Evolutionary conservation across 1,140 invertebrate species (phyloP), one percentile per base, ranked within the genome.

Genomic region (Mycetomoellerius zeteki): DNA sequence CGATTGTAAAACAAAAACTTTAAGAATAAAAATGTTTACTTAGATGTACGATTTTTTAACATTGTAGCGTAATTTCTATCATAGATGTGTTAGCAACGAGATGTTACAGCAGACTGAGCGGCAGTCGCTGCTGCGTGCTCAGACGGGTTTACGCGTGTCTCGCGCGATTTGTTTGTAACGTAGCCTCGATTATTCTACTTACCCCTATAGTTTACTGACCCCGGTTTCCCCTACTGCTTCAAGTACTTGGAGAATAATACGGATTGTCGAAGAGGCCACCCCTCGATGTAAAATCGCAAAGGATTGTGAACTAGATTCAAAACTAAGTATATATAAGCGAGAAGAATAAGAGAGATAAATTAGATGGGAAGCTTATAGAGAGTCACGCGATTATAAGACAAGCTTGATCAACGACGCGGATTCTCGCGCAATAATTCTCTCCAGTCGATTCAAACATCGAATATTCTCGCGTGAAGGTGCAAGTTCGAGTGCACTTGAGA

Each of bases 391-490:
- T 14, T 21, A 19, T 5, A 19, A 60, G 54, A 76, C n/a, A 43
- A 3, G 21, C 54, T 43, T 58, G 27, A 76, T 76, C 72, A 19
- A 60, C 4, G 33, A 76, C n/a, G 33, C 21, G 16, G 30, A 76
- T 58, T 37, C 30, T 37, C 30, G 43, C 3, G n/a, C 14, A 33
- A 21, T 33, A 76, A 76, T 60, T 37, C 54, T 60, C 16, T 58
- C 8, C 33, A 19, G 8, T 77, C 76, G n/a, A 65, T 52, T 67
- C 60, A 21, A n/a, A 52, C 27, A 24, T 78, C 76, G 24, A 78
- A 52, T 21, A 50, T 1, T 50, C 30, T 77, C 43, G 27, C 27
- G 14, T 24, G 4, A 52, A 62, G 33, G 21, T n/a, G 73, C n/a
- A 24, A 30, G 37, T 69, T 54, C 64, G 47, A 69, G 30, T 54